Percentiles rank a stretch among this genome's conserved stretches.
Conservation (phyloP, 2,888 invertebrate species). For the Drosophila antonietae region DNA sequence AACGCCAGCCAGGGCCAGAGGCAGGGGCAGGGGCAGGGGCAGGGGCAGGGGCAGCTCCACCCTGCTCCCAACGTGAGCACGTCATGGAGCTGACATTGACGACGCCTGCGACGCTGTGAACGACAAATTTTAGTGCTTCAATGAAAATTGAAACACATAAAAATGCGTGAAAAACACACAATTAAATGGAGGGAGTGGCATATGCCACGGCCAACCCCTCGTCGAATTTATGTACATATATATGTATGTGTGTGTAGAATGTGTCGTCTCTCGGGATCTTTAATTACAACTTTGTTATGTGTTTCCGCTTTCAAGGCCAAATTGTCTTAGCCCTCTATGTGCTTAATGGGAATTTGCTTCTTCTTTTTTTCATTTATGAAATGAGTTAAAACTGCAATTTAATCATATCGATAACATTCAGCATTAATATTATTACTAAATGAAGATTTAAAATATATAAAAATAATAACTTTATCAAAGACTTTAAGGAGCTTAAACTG, state of each 20-base stretch:
- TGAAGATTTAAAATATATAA: no score
- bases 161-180: slow-evolving; percentile 69
- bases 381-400: no score
- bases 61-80: slow-evolving; percentile 11
- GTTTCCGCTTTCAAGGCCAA: slow-evolving; percentile 43
- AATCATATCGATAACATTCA: no score
- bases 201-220: slow-evolving; percentile 9
- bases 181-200: slow-evolving; percentile 53
- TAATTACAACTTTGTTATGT: slow-evolving; percentile 32
- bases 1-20: neutral
- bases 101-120: slow-evolving; percentile 21
- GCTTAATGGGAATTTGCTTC: neutral
- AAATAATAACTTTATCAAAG: no score
- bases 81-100: slow-evolving; percentile 58
- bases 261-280: slow-evolving; percentile 19
- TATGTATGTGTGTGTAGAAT: neutral
- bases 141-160: slow-evolving; percentile 72
- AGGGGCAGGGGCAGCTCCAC: neutral
- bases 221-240: neutral
- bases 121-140: slow-evolving; percentile 62
- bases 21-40: no score
- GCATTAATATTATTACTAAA: no score
- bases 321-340: neutral
- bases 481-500: no score
- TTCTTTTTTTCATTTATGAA: neutral